phyloP scores from a whole-genome alignment of 2,888 invertebrate genomes.

The Trimorus sp. region DNA sequence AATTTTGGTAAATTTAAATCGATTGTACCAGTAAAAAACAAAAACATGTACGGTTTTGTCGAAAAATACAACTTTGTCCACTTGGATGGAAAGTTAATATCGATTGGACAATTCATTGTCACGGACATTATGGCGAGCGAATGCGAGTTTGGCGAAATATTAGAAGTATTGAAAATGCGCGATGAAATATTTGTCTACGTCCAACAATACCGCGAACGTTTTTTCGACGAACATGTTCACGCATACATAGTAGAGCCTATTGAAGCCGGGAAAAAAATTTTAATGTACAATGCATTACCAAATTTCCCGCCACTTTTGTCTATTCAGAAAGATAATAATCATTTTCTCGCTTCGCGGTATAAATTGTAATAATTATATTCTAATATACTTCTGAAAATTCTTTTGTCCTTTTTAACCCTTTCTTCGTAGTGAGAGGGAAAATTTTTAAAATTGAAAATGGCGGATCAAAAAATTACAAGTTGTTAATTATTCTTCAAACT shows the following conservation, averaged over 20 bases:
- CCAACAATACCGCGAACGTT: not conserved
- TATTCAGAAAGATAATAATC: not conserved
- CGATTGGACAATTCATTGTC: not conserved
- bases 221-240: conserved; percentile 7
- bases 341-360: conserved; percentile 14
- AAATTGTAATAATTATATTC: conserved; percentile 4
- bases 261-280: not conserved
- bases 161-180: not conserved
- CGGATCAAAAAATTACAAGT: no score
- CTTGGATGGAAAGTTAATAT: not conserved
- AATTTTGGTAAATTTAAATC: not conserved
- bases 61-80: conserved; percentile 1
- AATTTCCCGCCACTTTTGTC: conserved; percentile 9
- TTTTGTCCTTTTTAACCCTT: no score
- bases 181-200: conserved; percentile 7
- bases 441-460: no score
- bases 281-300: not conserved
- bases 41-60: not conserved
- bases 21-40: not conserved
- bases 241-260: conserved; percentile 1
- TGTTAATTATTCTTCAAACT: no score
- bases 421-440: no score
- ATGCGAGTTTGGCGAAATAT: conserved; percentile 22
- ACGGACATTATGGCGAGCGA: not conserved
- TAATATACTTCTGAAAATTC: no score